phyloP scores from a whole-genome alignment of 2,797 vertebrate species.

The Acrossocheilus fasciatus region DNA sequence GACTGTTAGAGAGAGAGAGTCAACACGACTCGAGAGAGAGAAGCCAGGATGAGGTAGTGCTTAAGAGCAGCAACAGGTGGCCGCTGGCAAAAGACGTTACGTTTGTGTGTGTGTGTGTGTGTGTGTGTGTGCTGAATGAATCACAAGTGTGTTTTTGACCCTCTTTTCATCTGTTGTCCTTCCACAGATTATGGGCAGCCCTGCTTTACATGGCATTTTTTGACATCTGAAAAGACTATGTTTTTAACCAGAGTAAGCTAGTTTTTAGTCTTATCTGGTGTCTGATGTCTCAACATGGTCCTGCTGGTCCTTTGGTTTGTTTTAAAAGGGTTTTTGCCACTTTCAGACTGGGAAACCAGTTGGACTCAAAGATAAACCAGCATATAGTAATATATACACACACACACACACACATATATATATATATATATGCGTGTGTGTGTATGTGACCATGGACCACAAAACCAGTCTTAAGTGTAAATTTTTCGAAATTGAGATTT shows the following conservation, averaged over 20 bases:
- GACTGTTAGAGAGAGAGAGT: slow-evolving; percentile 41
- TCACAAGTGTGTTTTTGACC: slow-evolving; percentile 27
- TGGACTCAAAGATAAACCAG: neutral
- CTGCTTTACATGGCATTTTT: neutral
- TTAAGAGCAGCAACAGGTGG: slow-evolving; percentile 55
- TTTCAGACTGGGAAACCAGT: neutral
- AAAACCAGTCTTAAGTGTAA: too few relatives aligned
- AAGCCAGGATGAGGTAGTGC: slow-evolving; percentile 48
- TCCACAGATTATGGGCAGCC: slow-evolving; percentile 10
- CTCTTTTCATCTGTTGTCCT: slow-evolving; percentile 24
- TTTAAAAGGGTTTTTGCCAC: neutral
- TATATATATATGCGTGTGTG: too few relatives aligned
- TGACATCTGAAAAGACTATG: neutral
- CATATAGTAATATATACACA: too few relatives aligned
- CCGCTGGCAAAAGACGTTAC: slow-evolving; percentile 8
- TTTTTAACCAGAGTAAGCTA: neutral
- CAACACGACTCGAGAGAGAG: slow-evolving; percentile 23
- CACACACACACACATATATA: too few relatives aligned
- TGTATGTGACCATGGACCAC: too few relatives aligned
- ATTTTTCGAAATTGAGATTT: too few relatives aligned
- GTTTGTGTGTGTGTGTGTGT: slow-evolving; percentile 19
- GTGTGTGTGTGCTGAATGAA: slow-evolving; percentile 30
- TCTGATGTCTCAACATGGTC: neutral
- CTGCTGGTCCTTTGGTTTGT: neutral
- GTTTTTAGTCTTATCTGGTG: neutral